These are phyloP conservation scores for Creontiades dilutus DNA, from an alignment of 2,888 invertebrate genomes.

Conservation along the genomic window DNA sequence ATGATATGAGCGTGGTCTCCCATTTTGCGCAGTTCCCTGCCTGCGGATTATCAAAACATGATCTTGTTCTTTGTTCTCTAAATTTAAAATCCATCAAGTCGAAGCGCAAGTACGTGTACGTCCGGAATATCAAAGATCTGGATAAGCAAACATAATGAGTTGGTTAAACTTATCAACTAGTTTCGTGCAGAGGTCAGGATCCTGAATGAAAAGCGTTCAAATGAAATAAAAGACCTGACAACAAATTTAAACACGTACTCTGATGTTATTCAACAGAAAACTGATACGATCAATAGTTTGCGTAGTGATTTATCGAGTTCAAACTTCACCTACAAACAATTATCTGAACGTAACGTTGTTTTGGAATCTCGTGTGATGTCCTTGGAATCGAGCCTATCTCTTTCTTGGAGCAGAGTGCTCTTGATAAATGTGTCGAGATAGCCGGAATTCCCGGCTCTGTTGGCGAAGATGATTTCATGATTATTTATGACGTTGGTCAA, in stretches of 20 bases:
- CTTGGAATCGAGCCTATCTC: background rate
- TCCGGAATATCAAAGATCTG: background rate
- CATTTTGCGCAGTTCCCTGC: background rate
- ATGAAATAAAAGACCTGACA: background rate
- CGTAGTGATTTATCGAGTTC: background rate
- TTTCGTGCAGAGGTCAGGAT: background rate
- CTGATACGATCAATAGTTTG: background rate
- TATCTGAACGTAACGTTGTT: background rate
- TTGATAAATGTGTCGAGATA: constrained; percentile 18
- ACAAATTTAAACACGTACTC: background rate
- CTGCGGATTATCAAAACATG: background rate
- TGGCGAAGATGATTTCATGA: background rate
- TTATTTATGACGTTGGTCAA: background rate
- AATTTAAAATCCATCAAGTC: background rate
- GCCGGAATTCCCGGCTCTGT: background rate
- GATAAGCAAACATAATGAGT: background rate
- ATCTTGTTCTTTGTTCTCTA: background rate
- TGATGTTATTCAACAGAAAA: background rate
- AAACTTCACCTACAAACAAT: background rate
- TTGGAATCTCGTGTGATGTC: background rate
- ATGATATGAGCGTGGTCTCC: background rate
- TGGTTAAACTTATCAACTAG: background rate
- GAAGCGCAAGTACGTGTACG: background rate
- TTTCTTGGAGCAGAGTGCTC: background rate
- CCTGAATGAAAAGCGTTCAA: background rate